Evolutionary conservation across 64 coral and sea anemone species (phyloP).

Genomic region (Pachyseris speciosa): DNA sequence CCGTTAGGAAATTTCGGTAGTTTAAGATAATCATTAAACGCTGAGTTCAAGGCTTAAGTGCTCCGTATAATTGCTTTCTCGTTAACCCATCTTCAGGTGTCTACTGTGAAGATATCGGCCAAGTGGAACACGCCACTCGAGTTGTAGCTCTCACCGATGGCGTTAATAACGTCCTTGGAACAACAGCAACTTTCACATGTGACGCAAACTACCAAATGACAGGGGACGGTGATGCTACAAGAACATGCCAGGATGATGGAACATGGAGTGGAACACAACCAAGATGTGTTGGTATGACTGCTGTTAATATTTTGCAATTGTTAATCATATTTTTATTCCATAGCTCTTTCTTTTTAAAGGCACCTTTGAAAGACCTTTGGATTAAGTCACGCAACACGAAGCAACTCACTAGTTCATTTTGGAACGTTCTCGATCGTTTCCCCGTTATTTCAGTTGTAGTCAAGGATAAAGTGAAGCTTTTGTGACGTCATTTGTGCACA

Average conservation of each 20-base stretch:
- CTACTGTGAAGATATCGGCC: conserved; percentile 50
- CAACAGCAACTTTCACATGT: conserved; percentile 51
- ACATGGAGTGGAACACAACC: conserved; percentile 59
- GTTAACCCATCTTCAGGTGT: conserved; percentile 40
- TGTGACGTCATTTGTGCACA: too few relatives aligned
- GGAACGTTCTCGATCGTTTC: too few relatives aligned
- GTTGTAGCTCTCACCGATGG: not conserved
- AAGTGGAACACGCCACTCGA: conserved; percentile 35
- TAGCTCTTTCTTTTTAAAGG: not conserved
- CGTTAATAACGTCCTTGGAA: conserved; percentile 2
- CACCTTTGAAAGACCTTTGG: too few relatives aligned
- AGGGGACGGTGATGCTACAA: not conserved
- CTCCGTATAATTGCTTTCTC: too few relatives aligned
- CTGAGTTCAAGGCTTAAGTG: too few relatives aligned
- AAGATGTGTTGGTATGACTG: conserved; percentile 56
- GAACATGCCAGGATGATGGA: conserved; percentile 50
- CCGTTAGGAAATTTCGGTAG: too few relatives aligned
- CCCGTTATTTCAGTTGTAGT: too few relatives aligned
- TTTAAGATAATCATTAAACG: too few relatives aligned
- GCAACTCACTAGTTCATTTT: too few relatives aligned
- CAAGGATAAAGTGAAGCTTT: too few relatives aligned
- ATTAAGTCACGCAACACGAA: too few relatives aligned
- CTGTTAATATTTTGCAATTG: not conserved
- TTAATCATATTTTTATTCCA: not conserved
- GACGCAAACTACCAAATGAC: conserved; percentile 52